Evolutionary conservation across 2,113 vertebrate genomes (phyloP).

Genomic region (Myiagra hebetior): DNA sequence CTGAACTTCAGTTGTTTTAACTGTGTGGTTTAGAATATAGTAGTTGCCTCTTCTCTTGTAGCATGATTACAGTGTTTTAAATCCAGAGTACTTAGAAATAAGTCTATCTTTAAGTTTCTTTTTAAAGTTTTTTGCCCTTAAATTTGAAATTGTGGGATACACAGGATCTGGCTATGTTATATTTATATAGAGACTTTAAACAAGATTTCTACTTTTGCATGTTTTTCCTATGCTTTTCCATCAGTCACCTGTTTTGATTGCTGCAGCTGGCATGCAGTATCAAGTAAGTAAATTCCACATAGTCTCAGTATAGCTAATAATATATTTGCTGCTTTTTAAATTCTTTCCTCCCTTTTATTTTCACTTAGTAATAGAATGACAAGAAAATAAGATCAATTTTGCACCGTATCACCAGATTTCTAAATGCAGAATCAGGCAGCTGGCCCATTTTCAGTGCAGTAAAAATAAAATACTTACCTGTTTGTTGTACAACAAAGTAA

Average conservation of each 20-base stretch:
- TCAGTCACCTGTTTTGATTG: not conserved
- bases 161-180: not conserved
- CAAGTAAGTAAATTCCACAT: not conserved
- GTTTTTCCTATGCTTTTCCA: not conserved
- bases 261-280: conserved; percentile 8
- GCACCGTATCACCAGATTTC: not conserved
- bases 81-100: not conserved
- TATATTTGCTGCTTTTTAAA: not conserved
- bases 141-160: not conserved
- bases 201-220: not conserved
- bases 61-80: not conserved
- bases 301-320: not conserved
- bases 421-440: not conserved
- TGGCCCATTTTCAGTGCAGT: not conserved
- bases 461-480: not conserved
- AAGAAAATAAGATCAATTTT: not conserved
- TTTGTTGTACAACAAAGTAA: not conserved
- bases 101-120: not conserved
- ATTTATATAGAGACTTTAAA: not conserved
- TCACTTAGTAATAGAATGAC: not conserved
- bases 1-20: not conserved
- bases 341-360: not conserved
- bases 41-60: not conserved
- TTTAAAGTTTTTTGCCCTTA: not conserved
- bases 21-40: not conserved